These are phyloP conservation scores for Caranx ignobilis DNA, from an alignment of 2,113 vertebrate genomes.

Conservation along the genomic window DNA sequence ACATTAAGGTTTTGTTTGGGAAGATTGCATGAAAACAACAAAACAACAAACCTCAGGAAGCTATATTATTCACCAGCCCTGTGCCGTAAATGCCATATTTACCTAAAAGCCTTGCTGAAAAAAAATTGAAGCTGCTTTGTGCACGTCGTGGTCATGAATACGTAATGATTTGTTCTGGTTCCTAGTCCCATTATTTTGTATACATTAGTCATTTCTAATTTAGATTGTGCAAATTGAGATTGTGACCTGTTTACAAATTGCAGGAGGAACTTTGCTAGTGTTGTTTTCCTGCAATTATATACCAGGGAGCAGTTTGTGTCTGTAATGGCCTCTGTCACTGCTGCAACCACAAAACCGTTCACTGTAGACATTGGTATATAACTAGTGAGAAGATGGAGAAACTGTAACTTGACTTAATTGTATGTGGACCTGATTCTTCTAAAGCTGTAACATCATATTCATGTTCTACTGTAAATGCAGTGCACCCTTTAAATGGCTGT, in stretches of 20 bases:
- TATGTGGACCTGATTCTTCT: neutral
- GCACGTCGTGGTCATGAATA: neutral
- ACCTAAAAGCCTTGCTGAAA: neutral
- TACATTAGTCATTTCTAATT: neutral
- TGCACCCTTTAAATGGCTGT: neutral
- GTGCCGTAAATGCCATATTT: neutral
- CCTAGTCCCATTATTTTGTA: neutral
- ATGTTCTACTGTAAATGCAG: neutral
- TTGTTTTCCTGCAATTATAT: neutral
- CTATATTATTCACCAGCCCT: neutral
- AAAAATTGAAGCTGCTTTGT: neutral
- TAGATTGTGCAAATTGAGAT: neutral
- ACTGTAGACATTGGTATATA: neutral
- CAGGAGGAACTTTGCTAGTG: neutral
- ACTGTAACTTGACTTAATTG: neutral
- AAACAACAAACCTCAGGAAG: neutral
- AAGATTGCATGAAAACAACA: neutral
- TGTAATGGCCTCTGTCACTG: neutral
- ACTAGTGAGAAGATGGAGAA: neutral
- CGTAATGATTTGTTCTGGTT: neutral
- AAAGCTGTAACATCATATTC: neutral
- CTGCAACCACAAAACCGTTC: neutral
- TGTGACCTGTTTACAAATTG: conserved; percentile 6
- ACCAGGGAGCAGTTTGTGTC: neutral
- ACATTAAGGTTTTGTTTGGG: neutral